These are phyloP conservation scores for Enteromius anoplus DNA, from an alignment of 2,797 vertebrate species.

Conservation along the genomic window DNA sequence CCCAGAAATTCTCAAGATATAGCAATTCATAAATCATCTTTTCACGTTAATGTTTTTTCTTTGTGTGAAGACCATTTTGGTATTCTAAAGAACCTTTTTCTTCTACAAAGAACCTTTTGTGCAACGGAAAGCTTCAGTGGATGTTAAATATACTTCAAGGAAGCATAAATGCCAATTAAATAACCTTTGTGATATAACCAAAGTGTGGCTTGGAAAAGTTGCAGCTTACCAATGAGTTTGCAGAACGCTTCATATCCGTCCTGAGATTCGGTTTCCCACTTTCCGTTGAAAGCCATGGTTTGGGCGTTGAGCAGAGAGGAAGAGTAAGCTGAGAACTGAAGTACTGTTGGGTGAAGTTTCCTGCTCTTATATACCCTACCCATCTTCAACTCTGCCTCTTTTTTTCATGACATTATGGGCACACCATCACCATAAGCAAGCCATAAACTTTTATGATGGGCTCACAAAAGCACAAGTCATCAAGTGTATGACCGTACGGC, in stretches of 20 bases:
- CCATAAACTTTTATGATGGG: constrained; percentile 67
- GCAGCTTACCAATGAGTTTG: constrained; percentile 84
- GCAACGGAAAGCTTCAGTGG: neutral
- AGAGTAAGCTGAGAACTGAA: constrained; percentile 61
- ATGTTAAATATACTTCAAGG: neutral
- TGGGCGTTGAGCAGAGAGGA: constrained; percentile 52
- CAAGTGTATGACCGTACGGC: constrained; percentile 69
- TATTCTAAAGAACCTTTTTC: neutral
- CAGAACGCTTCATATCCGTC: constrained; percentile 92
- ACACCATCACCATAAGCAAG: constrained; percentile 59
- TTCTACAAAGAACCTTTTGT: neutral
- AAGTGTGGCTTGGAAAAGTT: neutral
- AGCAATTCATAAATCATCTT: neutral
- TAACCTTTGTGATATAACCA: neutral
- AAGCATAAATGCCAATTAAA: neutral
- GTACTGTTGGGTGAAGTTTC: constrained; percentile 57
- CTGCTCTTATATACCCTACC: constrained; percentile 68
- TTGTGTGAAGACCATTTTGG: neutral
- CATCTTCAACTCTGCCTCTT: constrained; percentile 42
- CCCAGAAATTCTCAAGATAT: neutral
- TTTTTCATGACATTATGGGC: constrained; percentile 61
- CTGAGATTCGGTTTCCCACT: constrained; percentile 86
- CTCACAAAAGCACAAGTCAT: constrained; percentile 68
- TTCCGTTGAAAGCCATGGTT: constrained; percentile 89
- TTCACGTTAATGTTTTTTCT: neutral